A percentile compares a stretch with the other conserved stretches of the same genome.
These are phyloP conservation scores for Mythimna ferrago DNA, from an alignment of 2,888 invertebrate species.

Conservation along the genomic window DNA sequence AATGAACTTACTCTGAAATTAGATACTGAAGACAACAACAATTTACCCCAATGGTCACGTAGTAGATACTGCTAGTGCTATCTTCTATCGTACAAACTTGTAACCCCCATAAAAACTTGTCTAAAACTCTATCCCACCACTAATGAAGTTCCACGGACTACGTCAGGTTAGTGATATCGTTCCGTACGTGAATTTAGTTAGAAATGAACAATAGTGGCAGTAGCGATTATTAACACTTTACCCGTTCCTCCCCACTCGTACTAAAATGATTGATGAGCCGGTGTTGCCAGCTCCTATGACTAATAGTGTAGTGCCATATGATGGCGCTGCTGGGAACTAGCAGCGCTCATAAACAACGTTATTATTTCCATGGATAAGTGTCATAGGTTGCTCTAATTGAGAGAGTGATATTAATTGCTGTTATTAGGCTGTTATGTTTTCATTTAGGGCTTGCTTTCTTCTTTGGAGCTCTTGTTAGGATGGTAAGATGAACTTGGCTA, in stretches of 20 bases:
- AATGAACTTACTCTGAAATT: neutral
- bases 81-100: neutral
- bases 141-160: slow-evolving; percentile 31
- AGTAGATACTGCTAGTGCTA: neutral
- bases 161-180: slow-evolving; percentile 56
- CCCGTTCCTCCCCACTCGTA: slow-evolving; percentile 69
- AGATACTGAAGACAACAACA: neutral
- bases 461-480: neutral
- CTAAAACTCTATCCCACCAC: slow-evolving; percentile 12
- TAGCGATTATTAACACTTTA: slow-evolving; percentile 88
- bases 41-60: neutral
- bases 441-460: slow-evolving; percentile 30
- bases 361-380: slow-evolving; percentile 64
- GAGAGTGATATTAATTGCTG: slow-evolving; percentile 50
- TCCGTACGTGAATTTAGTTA: slow-evolving; percentile 68
- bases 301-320: slow-evolving; percentile 86
- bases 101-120: slow-evolving; percentile 1
- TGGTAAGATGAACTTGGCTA: neutral
- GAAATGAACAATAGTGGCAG: slow-evolving; percentile 82
- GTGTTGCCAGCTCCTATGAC: slow-evolving; percentile 75
- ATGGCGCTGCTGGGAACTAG: slow-evolving; percentile 76
- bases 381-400: slow-evolving; percentile 61
- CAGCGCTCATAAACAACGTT: slow-evolving; percentile 61
- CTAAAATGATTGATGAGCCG: slow-evolving; percentile 84
- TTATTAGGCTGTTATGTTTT: slow-evolving; percentile 35